Conservation (phyloP, 2,113 vertebrate species). For the Oreochromis niloticus region DNA sequence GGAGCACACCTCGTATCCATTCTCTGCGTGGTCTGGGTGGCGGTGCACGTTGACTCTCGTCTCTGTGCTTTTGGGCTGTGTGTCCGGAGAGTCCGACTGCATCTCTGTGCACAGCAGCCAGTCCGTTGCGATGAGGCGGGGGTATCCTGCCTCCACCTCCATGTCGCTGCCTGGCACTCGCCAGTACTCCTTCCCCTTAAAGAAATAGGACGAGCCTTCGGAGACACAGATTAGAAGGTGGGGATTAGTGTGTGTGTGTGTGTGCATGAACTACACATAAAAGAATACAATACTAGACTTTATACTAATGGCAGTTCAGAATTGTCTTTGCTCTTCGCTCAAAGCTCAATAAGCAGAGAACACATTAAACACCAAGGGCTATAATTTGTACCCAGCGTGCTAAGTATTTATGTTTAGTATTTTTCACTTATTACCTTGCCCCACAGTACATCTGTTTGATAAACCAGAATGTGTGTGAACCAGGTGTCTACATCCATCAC, state of each 20-base stretch:
- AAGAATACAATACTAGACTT: background rate
- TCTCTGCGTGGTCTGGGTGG: conserved; percentile 75
- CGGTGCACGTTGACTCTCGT: conserved; percentile 69
- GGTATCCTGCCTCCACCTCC: conserved; percentile 81
- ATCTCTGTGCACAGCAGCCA: conserved; percentile 88
- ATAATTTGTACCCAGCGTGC: conserved; percentile 4
- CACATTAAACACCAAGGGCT: background rate
- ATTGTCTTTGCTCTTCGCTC: background rate
- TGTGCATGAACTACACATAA: background rate
- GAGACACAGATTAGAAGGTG: conserved; percentile 1
- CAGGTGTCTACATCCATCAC: background rate
- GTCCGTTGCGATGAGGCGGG: conserved; percentile 83
- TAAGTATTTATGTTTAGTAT: background rate
- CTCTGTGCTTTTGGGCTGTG: conserved; percentile 60
- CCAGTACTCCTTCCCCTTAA: conserved; percentile 94
- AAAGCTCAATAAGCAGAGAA: background rate
- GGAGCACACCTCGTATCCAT: conserved; percentile 86
- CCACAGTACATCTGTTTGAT: background rate
- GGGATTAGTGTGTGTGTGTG: background rate
- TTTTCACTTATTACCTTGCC: background rate
- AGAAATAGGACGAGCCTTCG: conserved; percentile 83
- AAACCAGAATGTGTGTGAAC: background rate
- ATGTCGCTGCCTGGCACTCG: conserved; percentile 80
- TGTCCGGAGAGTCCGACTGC: conserved; percentile 73
- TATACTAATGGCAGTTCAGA: background rate